Evolutionary conservation across 1,140 invertebrate species (phyloP).

Genomic region (Ladona fulva): DNA sequence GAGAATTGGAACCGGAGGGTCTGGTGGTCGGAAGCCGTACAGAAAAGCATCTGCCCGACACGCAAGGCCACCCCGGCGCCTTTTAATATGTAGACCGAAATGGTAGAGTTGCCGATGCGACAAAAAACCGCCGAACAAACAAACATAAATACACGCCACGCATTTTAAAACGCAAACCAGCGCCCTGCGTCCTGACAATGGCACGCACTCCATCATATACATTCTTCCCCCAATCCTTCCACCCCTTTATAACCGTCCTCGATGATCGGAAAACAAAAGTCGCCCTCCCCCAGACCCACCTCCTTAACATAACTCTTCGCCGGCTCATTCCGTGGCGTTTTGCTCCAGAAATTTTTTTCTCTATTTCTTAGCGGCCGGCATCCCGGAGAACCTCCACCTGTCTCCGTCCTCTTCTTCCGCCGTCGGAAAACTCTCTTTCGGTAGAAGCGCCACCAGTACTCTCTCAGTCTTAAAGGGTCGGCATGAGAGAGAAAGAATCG

Average conservation of each 20-base stretch:
- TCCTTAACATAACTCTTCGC: not conserved
- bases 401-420: not conserved
- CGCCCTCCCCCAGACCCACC: not conserved
- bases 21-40: too few relatives aligned
- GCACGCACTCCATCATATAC: slow-evolving; percentile 3
- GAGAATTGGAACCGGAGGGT: too few relatives aligned
- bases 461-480: too few relatives aligned
- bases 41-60: too few relatives aligned
- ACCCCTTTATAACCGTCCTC: not conserved
- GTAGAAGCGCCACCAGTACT: too few relatives aligned
- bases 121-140: too few relatives aligned
- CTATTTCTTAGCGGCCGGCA: not conserved
- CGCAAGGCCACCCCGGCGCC: too few relatives aligned
- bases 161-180: not conserved
- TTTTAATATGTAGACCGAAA: too few relatives aligned
- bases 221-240: not conserved
- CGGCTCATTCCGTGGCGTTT: not conserved
- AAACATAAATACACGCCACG: not conserved
- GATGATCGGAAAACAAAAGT: not conserved
- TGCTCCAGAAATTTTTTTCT: not conserved
- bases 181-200: not conserved
- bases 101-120: too few relatives aligned
- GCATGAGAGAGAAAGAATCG: too few relatives aligned
- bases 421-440: too few relatives aligned
- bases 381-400: not conserved